These are phyloP conservation scores for Gorsachius magnificus DNA, from an alignment of 2,797 vertebrate genomes.

Conservation along the genomic window DNA sequence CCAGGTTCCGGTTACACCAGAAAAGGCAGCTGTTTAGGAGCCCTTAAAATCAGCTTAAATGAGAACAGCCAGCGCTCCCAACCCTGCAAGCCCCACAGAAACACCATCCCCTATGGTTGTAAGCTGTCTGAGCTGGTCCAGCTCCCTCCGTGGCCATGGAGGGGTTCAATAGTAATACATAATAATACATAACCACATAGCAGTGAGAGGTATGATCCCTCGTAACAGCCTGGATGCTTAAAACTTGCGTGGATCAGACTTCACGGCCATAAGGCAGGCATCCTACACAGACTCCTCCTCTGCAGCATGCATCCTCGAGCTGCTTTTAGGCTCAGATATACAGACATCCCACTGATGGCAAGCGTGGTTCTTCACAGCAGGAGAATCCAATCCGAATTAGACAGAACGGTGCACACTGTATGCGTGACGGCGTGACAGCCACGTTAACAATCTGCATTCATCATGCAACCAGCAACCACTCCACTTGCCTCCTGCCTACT, in stretches of 20 bases:
- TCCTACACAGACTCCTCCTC: background rate
- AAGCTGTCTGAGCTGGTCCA: background rate
- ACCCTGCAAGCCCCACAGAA: background rate
- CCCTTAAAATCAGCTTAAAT: background rate
- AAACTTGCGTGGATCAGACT: background rate
- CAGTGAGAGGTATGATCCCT: background rate
- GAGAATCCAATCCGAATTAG: background rate
- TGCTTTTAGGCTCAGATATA: background rate
- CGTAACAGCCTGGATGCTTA: background rate
- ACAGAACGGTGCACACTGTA: accelerated
- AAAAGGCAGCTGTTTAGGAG: background rate
- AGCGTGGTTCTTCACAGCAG: background rate
- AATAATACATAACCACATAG: background rate
- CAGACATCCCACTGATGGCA: background rate
- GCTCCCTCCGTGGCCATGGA: background rate
- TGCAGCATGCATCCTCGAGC: background rate
- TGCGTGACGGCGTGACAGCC: accelerated
- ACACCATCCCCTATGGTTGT: background rate
- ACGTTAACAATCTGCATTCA: background rate
- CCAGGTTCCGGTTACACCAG: background rate
- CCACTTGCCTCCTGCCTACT: background rate
- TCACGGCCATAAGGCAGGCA: background rate
- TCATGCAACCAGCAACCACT: background rate
- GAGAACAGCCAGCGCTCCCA: background rate
- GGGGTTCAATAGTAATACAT: background rate